Evolutionary conservation across 2,113 vertebrate genomes (phyloP).

Genomic region (Crotalus horridus): DNA sequence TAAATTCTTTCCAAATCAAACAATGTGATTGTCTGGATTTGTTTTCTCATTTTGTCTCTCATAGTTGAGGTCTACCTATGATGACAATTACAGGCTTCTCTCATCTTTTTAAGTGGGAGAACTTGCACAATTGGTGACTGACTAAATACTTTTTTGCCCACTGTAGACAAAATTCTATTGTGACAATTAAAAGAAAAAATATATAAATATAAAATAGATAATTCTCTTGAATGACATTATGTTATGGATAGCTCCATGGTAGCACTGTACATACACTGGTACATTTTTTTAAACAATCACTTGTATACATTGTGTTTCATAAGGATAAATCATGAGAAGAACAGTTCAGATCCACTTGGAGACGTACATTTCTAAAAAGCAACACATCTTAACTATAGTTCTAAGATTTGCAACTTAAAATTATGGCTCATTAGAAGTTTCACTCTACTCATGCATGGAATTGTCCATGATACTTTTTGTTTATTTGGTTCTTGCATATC

Average conservation of each 20-base stretch:
- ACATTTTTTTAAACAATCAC: not conserved
- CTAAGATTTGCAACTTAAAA: not conserved
- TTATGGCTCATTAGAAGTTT: not conserved
- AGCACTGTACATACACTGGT: not conserved
- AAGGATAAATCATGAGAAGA: not conserved
- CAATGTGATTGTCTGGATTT: too few relatives aligned
- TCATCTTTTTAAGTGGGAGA: too few relatives aligned
- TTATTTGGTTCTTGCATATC: rapidly evolving
- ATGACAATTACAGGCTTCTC: too few relatives aligned
- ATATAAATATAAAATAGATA: not conserved
- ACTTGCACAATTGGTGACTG: too few relatives aligned
- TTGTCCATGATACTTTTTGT: not conserved
- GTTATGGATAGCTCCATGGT: not conserved
- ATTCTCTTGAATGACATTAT: not conserved
- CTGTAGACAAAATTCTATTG: conserved; percentile 8
- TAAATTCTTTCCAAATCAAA: too few relatives aligned
- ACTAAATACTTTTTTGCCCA: too few relatives aligned
- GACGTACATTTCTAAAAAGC: not conserved
- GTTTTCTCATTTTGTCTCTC: too few relatives aligned
- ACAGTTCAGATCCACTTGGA: not conserved
- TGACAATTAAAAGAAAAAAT: not conserved
- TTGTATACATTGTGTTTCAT: not conserved
- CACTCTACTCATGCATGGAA: not conserved
- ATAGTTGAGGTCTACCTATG: too few relatives aligned
- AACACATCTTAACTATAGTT: not conserved